Conservation (phyloP, 1,140 invertebrate species). For the Drosophila takahashii region DNA sequence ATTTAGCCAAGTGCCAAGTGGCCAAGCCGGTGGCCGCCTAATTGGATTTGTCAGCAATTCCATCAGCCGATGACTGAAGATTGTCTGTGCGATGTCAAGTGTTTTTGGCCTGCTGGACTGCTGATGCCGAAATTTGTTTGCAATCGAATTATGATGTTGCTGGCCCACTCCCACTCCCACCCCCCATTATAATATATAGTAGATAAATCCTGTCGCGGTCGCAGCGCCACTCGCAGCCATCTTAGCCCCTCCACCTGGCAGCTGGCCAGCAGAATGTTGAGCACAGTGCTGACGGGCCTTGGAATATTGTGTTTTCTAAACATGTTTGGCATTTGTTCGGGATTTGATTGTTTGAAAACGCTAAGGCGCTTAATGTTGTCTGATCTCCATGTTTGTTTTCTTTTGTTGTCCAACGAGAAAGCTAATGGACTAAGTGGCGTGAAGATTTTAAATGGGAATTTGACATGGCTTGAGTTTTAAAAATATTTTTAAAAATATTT, state of each 20-base stretch:
- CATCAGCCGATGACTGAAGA: slow-evolving; percentile 18
- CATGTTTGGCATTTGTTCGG: slow-evolving; percentile 47
- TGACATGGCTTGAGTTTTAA: neutral
- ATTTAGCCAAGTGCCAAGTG: slow-evolving; percentile 70
- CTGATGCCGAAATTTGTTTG: slow-evolving; percentile 62
- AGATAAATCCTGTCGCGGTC: slow-evolving; percentile 30
- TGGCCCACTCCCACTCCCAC: neutral
- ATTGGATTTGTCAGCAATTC: slow-evolving; percentile 72
- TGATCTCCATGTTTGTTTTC: slow-evolving; percentile 14
- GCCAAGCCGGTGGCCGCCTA: slow-evolving; percentile 36
- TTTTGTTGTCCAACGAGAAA: neutral
- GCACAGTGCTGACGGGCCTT: slow-evolving; percentile 44
- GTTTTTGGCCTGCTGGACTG: slow-evolving; percentile 19
- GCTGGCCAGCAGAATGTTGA: slow-evolving; percentile 48
- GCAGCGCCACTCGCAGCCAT: slow-evolving; percentile 11
- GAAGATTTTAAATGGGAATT: neutral
- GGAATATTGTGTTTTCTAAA: slow-evolving; percentile 33
- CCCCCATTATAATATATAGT: neutral
- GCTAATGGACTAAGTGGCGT: slow-evolving; percentile 15
- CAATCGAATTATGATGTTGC: slow-evolving; percentile 75
- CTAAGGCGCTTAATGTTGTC: slow-evolving; percentile 29
- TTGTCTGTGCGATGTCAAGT: slow-evolving; percentile 45
- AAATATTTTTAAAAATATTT: neutral
- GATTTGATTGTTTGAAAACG: slow-evolving; percentile 50
- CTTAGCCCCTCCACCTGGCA: slow-evolving; percentile 40